A percentile compares a stretch with the other conserved stretches of the same genome.
Evolutionary conservation across 2,113 vertebrate genomes (phyloP).

Genomic region (Neolamprologus tretocephalus): DNA sequence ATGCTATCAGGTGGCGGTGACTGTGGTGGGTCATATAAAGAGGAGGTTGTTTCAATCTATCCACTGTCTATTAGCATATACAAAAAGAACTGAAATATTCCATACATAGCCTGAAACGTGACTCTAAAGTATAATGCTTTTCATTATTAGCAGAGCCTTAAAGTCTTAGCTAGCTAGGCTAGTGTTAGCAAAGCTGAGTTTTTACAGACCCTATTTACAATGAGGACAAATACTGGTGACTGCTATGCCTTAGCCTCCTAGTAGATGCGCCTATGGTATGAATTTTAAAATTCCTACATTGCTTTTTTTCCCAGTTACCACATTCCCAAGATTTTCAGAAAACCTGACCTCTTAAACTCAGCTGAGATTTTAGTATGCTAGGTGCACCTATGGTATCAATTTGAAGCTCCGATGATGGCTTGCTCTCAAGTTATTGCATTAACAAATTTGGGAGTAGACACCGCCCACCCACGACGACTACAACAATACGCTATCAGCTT

Average conservation of each 20-base stretch:
- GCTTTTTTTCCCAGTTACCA: background rate
- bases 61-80: background rate
- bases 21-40: background rate
- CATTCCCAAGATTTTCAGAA: background rate
- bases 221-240: background rate
- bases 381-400: background rate
- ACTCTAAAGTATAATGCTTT: background rate
- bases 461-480: accelerated
- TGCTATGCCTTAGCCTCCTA: background rate
- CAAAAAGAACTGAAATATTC: background rate
- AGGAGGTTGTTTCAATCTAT: background rate
- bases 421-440: background rate
- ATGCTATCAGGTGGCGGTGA: background rate
- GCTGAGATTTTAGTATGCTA: background rate
- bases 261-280: background rate
- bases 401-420: background rate
- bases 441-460: background rate
- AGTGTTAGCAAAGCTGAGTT: background rate
- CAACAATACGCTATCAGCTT: background rate
- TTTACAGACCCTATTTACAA: background rate
- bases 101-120: accelerated
- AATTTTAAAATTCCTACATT: accelerated
- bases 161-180: background rate
- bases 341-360: background rate
- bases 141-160: accelerated